Base-by-base conservation (phyloP, 2,113 vertebrate species). In the Hippocampus abdominalis region DNA sequence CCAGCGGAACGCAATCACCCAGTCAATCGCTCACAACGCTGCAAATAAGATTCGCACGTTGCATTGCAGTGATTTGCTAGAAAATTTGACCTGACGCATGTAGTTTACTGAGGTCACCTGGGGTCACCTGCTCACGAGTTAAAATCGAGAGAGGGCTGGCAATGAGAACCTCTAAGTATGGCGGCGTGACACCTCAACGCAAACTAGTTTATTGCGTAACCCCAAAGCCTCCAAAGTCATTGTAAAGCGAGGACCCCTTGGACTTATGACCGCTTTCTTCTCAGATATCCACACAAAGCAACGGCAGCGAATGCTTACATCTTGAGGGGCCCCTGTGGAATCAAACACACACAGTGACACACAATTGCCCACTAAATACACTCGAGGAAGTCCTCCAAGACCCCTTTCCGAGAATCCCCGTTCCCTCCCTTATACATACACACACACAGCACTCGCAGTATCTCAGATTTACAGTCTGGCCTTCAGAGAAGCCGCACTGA, bases 351-450 rank as follows among this genome's bases (percentile, higher is more conserved):
- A 59, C n/a, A 27, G 57, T 57, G 44, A 76, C 23, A 60, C 29
- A 72, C 63, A 51, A 21, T n/a, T 46, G 61, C 39, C 29, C 18
- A 66, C 48, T 63, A 66, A 72, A 73, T 61, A 64, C 51, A 8
- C 39, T 70, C 74, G 84, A 88, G 85, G 85, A 87, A 83, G 85
- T 79, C 69, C 40, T 61, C 64, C 75, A 84, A 90, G 76, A 32
- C 63, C 48, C 62, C 57, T 27, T 88, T 89, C 87, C 86, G 83
- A 82, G 80, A 88, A 90, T 48, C 75, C n/a, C 68, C 80, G 68
- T 60, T 49, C 75, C 51, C 49, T n/a, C 9, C 70, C 49, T 71
- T 57, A 74, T 61, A 74, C 61, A 66, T 68, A 65, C 69, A 64
- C 49, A 44, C 20, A 54, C 46, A 49, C 64, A 64, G 48, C 66